A percentile compares a stretch with the other conserved stretches of the same genome.
Evolutionary conservation across 2,797 vertebrate genomes (phyloP).

Genomic region (Adrianichthys oophorus): DNA sequence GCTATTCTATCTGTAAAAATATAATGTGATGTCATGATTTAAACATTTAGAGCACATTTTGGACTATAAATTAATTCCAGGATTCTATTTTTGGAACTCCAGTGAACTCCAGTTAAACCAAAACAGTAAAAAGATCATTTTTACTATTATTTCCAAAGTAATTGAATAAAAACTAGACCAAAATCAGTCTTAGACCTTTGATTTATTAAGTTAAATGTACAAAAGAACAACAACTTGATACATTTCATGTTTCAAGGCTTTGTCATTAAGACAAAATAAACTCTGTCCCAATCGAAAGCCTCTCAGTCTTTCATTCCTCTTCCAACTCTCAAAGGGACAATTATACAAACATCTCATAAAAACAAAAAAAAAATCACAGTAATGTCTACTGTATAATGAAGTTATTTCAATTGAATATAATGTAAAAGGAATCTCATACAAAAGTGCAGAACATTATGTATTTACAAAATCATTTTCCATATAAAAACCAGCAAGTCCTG

Average conservation of each 20-base stretch:
- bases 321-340: slow-evolving; percentile 56
- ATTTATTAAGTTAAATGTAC: slow-evolving; percentile 85
- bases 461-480: slow-evolving; percentile 71
- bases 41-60: too few relatives aligned
- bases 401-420: slow-evolving; percentile 73
- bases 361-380: slow-evolving; percentile 61
- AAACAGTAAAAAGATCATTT: background rate
- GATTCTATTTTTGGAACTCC: too few relatives aligned
- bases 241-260: slow-evolving; percentile 77
- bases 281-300: slow-evolving; percentile 76
- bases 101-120: too few relatives aligned
- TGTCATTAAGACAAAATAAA: slow-evolving; percentile 75
- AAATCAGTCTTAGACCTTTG: slow-evolving; percentile 62
- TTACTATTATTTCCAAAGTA: background rate
- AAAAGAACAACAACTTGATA: slow-evolving; percentile 75
- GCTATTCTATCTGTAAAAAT: too few relatives aligned
- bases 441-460: slow-evolving; percentile 80
- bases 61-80: too few relatives aligned
- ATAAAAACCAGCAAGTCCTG: slow-evolving; percentile 64
- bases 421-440: slow-evolving; percentile 70
- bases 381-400: slow-evolving; percentile 66
- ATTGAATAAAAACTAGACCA: background rate
- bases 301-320: slow-evolving; percentile 52
- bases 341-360: slow-evolving; percentile 37
- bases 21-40: too few relatives aligned